These are phyloP conservation scores for Tokudaia tokunoshimensis DNA, from an alignment of 2,797 vertebrate species.

Conservation along the genomic window DNA sequence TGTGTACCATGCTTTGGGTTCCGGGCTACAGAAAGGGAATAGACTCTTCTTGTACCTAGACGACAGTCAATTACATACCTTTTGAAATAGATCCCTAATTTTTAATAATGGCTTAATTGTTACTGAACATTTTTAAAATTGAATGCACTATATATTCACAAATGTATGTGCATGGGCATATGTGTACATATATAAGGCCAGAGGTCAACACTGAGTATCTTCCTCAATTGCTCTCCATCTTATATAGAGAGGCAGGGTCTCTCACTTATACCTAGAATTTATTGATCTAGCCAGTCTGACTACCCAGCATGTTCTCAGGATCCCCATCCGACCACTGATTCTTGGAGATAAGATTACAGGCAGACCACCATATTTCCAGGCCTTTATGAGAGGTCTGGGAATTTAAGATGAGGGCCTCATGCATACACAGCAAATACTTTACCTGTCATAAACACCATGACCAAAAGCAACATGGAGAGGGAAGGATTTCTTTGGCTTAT, in stretches of 20 bases:
- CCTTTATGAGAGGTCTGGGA: background rate
- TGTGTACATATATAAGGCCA: background rate
- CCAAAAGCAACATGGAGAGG: background rate
- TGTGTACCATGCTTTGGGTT: background rate
- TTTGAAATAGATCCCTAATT: background rate
- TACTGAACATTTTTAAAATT: background rate
- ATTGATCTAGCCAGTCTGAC: background rate
- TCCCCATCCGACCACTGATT: no score
- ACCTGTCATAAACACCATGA: background rate
- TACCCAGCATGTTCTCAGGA: no score
- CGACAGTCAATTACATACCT: accelerated
- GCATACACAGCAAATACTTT: background rate
- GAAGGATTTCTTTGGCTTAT: background rate
- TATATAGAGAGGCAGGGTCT: background rate
- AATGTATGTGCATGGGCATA: background rate
- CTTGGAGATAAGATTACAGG: background rate
- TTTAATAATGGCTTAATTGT: background rate
- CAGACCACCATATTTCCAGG: background rate
- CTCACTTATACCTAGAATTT: background rate
- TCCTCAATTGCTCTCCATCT: background rate
- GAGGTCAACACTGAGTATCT: no score
- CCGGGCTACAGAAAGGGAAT: no score
- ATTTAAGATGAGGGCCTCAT: background rate
- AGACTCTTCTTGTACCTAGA: background rate
- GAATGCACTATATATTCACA: background rate